phyloP scores from a whole-genome alignment of 2,113 vertebrate species.

The Cisticola juncidis region DNA sequence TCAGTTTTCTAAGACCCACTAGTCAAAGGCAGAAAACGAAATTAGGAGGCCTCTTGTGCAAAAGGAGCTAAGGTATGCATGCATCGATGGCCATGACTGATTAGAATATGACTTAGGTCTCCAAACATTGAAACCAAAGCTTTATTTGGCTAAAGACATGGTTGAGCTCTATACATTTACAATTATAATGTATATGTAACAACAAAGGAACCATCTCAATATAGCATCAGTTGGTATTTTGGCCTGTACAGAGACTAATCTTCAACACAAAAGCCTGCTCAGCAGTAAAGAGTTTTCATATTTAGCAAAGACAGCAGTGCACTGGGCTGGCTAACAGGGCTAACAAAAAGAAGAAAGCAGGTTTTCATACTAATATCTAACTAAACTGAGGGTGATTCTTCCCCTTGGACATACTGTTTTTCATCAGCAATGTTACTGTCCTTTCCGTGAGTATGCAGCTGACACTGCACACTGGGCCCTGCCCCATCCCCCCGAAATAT shows the following conservation, averaged over 20 bases:
- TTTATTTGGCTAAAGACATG: constrained; percentile 67
- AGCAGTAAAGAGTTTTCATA: constrained; percentile 31
- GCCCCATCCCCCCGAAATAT: not conserved
- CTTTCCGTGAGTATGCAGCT: not conserved
- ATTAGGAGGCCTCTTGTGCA: constrained; percentile 64
- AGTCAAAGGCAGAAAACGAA: constrained; percentile 41
- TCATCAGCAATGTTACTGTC: not conserved
- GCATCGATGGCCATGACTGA: constrained; percentile 9
- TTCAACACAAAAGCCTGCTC: constrained; percentile 47
- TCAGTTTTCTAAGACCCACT: constrained; percentile 28
- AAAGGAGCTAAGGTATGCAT: constrained; percentile 59
- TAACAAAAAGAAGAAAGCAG: constrained; percentile 22
- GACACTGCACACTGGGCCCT: not conserved
- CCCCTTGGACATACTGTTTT: not conserved
- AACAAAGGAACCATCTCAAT: constrained; percentile 54
- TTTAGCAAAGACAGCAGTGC: constrained; percentile 22
- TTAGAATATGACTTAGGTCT: constrained; percentile 63
- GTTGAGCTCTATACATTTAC: constrained; percentile 60
- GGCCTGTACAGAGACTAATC: not conserved
- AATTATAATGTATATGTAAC: constrained; percentile 49
- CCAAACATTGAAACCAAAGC: constrained; percentile 62
- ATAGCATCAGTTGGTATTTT: constrained; percentile 14
- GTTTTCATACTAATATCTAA: constrained; percentile 17
- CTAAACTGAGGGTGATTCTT: not conserved
- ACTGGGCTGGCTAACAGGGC: constrained; percentile 23